These are phyloP conservation scores for Nephrotoma guestfalica DNA, from an alignment of 2,888 invertebrate genomes.

Conservation along the genomic window DNA sequence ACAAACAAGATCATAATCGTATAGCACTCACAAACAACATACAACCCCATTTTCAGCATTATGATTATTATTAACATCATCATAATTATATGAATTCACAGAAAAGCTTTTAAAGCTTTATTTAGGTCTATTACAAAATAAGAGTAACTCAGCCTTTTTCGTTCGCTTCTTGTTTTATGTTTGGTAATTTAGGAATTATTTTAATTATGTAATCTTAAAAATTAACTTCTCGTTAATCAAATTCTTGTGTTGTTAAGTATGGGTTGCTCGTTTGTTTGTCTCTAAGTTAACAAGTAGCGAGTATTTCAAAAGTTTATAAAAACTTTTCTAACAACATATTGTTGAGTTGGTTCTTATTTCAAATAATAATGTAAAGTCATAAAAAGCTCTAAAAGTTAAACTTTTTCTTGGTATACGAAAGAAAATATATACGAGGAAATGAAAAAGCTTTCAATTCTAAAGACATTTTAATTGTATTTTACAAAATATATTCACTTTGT, in stretches of 20 bases:
- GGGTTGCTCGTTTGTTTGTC: not conserved
- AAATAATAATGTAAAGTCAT: not conserved
- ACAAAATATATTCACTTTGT: too few relatives aligned
- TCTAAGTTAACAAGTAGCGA: not conserved
- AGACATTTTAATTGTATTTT: not conserved
- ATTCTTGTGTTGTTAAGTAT: not conserved
- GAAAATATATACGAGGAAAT: not conserved
- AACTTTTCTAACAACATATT: not conserved
- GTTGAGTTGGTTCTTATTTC: not conserved
- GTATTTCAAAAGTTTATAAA: not conserved
- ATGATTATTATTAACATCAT: not conserved
- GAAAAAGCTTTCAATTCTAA: not conserved
- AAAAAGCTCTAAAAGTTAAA: not conserved
- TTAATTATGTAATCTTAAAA: not conserved
- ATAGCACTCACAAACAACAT: not conserved
- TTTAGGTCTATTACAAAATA: not conserved
- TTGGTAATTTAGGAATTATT: not conserved
- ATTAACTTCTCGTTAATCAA: not conserved
- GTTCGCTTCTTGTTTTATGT: not conserved
- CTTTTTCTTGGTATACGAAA: too few relatives aligned
- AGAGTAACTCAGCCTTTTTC: not conserved
- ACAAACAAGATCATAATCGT: not conserved
- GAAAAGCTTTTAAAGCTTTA: not conserved
- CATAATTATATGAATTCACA: not conserved
- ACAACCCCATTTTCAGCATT: not conserved